Evolutionary conservation across 2,113 vertebrate species (phyloP), one percentile per base, ranked within the genome.

Genomic region (Isichthys henryi): DNA sequence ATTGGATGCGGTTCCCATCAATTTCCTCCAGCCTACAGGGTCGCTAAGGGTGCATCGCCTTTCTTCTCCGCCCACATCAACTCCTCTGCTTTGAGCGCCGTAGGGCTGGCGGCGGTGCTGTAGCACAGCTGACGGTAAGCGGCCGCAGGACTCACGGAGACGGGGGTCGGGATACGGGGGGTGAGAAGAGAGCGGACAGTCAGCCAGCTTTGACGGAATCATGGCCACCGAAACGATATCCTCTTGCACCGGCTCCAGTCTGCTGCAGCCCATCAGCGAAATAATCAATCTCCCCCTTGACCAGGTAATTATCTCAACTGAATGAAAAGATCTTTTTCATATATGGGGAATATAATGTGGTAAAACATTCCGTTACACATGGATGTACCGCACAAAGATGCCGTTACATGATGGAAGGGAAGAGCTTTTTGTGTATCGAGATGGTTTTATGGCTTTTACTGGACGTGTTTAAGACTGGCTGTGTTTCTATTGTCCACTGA

Each of bases 181-280:
- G 86, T 91, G 91, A 89, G 91, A 91, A 89, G 90, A 88, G 91
- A 90, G 92, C 91, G 86, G 85, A 89, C 82, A 89, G 70, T 86
- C 48, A 89, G 89, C 86, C 88, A 90, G 89, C 91, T 74, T 87
- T 87, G 56, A 85, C 66, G 48, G 91, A 93, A 92, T 90, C 92
- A 95, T 95, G 95, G 95, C 94, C 89, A 94, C 94, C 77, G 94
- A 95, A 50, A 93, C 90, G 21, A 90, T 90, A 91, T 92, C 93
- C 90, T 94, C 94, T 77, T 95, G 95, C 90, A 95, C 95, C 82
- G 95, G 95, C 90, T 95, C 95, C 92, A 94, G 93, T 92, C 92
- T 96, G 48, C 95, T 96, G 90, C 95, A 94, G 93, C 95, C 95
- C 84, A 93, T 96, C 89, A 96, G 95, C 92, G 93, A 95, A 89